Base-by-base conservation (phyloP, 2,888 invertebrate genomes). In the Polietes domitor region DNA sequence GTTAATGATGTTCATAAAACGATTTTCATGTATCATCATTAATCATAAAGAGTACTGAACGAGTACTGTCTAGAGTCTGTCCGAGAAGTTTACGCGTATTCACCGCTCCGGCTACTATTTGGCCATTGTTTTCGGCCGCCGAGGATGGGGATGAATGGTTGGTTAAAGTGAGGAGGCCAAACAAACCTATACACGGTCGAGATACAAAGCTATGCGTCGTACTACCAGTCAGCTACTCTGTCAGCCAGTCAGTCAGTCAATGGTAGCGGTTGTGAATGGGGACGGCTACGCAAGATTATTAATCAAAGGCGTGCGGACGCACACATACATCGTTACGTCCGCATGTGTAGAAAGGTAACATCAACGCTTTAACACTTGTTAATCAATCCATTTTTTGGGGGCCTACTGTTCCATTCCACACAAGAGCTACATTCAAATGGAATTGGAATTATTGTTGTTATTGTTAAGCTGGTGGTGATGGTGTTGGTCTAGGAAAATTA, bases 11-110 rank as follows among this genome's bases (percentile, higher is more conserved):
- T 81, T 81, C 75, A 50, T 84, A 84, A 84, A 81, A 84, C 32
- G 81, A 84, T 81, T 81, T 84, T 72, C 81, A 81, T 84, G 84
- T 84, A 72, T 61, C 77, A 81, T 84, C 84, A 84, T 84, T 81
- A 81, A 84, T 84, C 78, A 84, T 75, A 78, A n/a, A n/a, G 26
- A 47, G 47, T 15, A 32, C n/a, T 28, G 26, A 61, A 19, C n/a
- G 24, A n/a, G 61, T 61, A 61, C 28, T 4, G 12, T 24, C 53
- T 55, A 17, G 1, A 21, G 21, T 24, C 55, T 55, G 6, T 24
- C 24, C 61, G 15, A 2, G 2, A 12, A n/a, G 41, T 68, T 1
- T 19, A 77, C 17, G 76, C 79, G 77, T 77, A 70, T 12, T 5
- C 2, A 21, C 26, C 43, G 58, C 47, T 58, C 58, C 76, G 53